phyloP scores from a whole-genome alignment of 2,113 vertebrate genomes.

The Colossoma macropomum region DNA sequence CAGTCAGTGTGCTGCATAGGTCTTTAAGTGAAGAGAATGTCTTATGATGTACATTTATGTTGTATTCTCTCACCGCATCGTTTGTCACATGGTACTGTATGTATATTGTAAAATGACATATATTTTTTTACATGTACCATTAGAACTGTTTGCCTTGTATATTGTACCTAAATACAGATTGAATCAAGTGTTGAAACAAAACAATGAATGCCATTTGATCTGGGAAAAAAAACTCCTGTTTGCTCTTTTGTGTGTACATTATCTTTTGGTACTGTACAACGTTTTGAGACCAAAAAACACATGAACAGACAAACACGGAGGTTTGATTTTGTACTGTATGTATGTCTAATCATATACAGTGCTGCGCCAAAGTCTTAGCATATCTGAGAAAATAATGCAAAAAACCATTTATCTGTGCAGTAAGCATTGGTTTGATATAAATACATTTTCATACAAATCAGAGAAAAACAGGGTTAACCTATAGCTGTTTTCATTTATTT shows the following conservation, averaged over 20 bases:
- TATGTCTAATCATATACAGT: too few species aligned
- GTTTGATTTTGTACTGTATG: too few species aligned
- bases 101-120: slow-evolving; percentile 80
- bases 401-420: too few species aligned
- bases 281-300: not conserved
- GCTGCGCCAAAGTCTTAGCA: too few species aligned
- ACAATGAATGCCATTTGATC: slow-evolving; percentile 62
- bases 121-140: slow-evolving; percentile 82
- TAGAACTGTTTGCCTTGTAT: slow-evolving; percentile 77
- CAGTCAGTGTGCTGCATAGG: slow-evolving; percentile 57
- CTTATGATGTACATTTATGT: slow-evolving; percentile 69
- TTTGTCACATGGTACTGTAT: slow-evolving; percentile 76
- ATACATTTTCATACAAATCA: too few species aligned
- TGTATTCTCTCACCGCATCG: slow-evolving; percentile 64
- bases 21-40: slow-evolving; percentile 64
- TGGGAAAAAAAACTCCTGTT: slow-evolving; percentile 16
- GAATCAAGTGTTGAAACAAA: slow-evolving; percentile 65
- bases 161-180: slow-evolving; percentile 72
- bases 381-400: too few species aligned
- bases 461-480: too few species aligned
- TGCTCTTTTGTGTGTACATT: slow-evolving; percentile 1
- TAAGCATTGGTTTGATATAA: too few species aligned
- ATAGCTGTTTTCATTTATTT: too few species aligned
- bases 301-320: too few species aligned
- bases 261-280: not conserved